phyloP scores from a whole-genome alignment of 2,888 invertebrate genomes.

The Bimastos eiseni region DNA sequence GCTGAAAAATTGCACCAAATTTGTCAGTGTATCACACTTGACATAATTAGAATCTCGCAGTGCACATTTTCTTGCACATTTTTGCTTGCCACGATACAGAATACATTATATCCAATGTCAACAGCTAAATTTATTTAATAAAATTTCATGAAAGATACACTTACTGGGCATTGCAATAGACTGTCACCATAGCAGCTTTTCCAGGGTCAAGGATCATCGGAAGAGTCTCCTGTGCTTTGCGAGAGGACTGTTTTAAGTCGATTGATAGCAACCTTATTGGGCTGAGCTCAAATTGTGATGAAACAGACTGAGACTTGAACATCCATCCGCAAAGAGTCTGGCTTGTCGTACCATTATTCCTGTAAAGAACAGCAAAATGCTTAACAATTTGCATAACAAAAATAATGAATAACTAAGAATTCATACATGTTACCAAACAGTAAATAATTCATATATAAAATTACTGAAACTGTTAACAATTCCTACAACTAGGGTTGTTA shows the following conservation, averaged over 20 bases:
- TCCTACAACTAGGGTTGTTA: no score
- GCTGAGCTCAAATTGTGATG: conserved; percentile 34
- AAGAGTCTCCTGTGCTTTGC: conserved; percentile 34
- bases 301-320: background rate
- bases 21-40: background rate
- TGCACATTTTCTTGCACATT: background rate
- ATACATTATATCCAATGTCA: background rate
- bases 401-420: no score
- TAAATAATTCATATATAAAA: no score
- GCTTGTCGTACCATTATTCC: conserved; percentile 32
- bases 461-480: no score
- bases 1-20: background rate
- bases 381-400: no score
- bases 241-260: conserved; percentile 25
- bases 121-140: no score
- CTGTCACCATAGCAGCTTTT: conserved; percentile 15
- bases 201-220: conserved; percentile 32
- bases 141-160: background rate
- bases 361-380: background rate
- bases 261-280: background rate
- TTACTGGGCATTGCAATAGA: conserved; percentile 38
- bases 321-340: conserved; percentile 9
- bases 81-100: background rate
- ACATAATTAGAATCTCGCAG: background rate
- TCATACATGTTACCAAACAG: no score